phyloP scores from a whole-genome alignment of 2,888 invertebrate species.

The Thalpophila matura region DNA sequence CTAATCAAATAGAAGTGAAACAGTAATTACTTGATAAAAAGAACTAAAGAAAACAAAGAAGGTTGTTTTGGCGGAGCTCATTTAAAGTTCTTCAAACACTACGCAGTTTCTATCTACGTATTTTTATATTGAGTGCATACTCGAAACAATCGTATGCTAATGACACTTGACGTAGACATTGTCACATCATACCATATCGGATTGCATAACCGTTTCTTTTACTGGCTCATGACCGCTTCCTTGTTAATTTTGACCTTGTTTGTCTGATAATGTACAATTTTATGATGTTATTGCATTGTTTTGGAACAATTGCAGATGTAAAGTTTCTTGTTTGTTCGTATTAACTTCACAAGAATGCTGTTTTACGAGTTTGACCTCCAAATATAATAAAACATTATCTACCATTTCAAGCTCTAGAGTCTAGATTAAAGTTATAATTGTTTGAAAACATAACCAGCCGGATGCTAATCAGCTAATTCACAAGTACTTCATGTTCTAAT shows the following conservation, averaged over 20 bases:
- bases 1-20: too few relatives aligned
- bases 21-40: too few relatives aligned
- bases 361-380: not conserved
- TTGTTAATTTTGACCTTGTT: slow-evolving; percentile 62
- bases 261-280: slow-evolving; percentile 14
- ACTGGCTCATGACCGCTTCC: slow-evolving; percentile 45
- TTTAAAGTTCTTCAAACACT: too few relatives aligned
- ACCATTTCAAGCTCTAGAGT: not conserved
- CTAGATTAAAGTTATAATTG: not conserved
- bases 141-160: slow-evolving; percentile 43
- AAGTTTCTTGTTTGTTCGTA: slow-evolving; percentile 14
- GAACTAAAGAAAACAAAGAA: too few relatives aligned
- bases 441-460: not conserved
- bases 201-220: slow-evolving; percentile 55
- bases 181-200: slow-evolving; percentile 37
- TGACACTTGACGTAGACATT: slow-evolving; percentile 11
- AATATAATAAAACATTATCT: not conserved
- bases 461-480: slow-evolving; percentile 13
- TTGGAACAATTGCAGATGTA: slow-evolving; percentile 4
- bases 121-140: too few relatives aligned
- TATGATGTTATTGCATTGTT: slow-evolving; percentile 9
- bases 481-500: slow-evolving; percentile 14
- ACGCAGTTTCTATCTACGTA: not conserved
- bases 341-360: not conserved
- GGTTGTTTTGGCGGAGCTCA: too few relatives aligned